A percentile compares a stretch with the other conserved stretches of the same genome.
Evolutionary conservation across 64 coral and sea anemone species (phyloP).

Genomic region (Hydrozoanthus tunicans): DNA sequence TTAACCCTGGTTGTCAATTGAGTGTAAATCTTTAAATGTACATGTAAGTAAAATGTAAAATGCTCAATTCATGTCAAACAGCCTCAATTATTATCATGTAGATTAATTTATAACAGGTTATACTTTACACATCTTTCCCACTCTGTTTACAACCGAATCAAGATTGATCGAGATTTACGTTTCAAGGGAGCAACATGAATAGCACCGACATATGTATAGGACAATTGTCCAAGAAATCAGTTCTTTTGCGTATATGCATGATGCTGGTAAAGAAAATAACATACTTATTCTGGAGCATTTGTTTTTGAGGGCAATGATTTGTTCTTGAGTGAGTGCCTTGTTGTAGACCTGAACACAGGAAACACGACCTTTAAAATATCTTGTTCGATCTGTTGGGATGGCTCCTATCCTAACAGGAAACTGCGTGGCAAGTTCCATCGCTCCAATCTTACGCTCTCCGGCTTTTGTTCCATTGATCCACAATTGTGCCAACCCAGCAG

Average conservation of each 20-base stretch:
- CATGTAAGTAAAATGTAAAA: no score
- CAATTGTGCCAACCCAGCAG: conserved; percentile 43
- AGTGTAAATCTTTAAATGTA: no score
- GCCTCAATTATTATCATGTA: no score
- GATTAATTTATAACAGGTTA: no score
- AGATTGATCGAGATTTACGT: no score
- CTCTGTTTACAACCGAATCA: no score
- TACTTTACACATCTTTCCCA: no score
- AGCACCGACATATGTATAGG: no score
- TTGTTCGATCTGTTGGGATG: neutral
- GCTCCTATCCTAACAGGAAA: conserved; percentile 37
- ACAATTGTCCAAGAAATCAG: neutral
- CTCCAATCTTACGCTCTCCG: conserved; percentile 21
- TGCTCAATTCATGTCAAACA: no score
- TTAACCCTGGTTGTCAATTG: no score
- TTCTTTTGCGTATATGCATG: no score
- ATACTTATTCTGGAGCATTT: conserved; percentile 24
- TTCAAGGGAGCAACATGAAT: no score
- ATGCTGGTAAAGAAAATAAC: neutral
- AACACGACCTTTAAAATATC: conserved; percentile 67
- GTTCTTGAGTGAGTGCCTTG: conserved; percentile 60
- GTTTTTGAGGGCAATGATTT: conserved; percentile 43
- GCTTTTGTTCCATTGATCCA: conserved; percentile 56
- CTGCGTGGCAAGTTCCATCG: conserved; percentile 29
- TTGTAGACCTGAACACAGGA: conserved; percentile 76